Evolutionary conservation across 2,888 invertebrate species (phyloP).

Genomic region (Eupithecia subfuscata): DNA sequence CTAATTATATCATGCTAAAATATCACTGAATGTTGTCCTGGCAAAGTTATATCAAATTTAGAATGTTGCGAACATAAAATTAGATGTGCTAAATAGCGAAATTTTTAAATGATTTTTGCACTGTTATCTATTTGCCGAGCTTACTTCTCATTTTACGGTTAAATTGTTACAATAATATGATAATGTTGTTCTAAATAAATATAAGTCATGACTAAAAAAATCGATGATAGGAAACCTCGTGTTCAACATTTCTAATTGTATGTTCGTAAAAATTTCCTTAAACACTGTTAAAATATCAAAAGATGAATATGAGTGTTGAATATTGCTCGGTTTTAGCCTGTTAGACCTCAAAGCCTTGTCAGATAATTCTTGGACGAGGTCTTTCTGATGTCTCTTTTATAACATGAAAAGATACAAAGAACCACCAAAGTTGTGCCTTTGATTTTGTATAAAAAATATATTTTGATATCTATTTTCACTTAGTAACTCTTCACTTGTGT

Average conservation of each 20-base stretch:
- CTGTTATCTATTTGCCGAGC: neutral
- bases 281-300: conserved; percentile 23
- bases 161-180: neutral
- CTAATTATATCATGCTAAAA: conserved; percentile 44
- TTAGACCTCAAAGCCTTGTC: neutral
- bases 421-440: conserved; percentile 21
- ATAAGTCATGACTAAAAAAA: neutral
- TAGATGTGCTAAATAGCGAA: neutral
- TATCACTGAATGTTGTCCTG: conserved; percentile 42
- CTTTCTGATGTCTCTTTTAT: neutral
- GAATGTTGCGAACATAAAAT: conserved; percentile 22
- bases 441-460: conserved; percentile 30
- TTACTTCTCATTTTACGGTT: neutral
- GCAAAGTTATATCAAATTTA: conserved; percentile 30
- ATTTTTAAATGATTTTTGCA: neutral
- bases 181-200: neutral
- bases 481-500: neutral
- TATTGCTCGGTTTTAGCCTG: conserved; percentile 30
- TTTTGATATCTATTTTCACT: conserved; percentile 27
- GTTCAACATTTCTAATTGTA: conserved; percentile 8
- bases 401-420: conserved; percentile 9
- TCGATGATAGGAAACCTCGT: neutral
- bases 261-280: conserved; percentile 28
- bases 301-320: conserved; percentile 45
- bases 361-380: neutral